phyloP scores from a whole-genome alignment of 1,140 invertebrate species.

The Drosophila miranda region DNA sequence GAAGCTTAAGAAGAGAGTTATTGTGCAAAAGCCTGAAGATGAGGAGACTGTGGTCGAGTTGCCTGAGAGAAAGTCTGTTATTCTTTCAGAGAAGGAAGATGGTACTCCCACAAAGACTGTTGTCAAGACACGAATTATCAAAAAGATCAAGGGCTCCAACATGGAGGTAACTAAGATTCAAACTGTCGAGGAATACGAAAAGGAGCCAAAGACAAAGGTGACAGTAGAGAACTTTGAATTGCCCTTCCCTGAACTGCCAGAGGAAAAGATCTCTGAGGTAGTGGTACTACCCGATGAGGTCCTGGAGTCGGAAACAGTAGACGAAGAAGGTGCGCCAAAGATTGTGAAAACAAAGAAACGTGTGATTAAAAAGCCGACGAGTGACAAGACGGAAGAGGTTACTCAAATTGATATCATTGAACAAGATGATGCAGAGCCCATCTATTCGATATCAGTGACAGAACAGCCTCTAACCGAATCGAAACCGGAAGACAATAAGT shows the following conservation, averaged over 20 bases:
- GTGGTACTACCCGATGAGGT: constrained; percentile 60
- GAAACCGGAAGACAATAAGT: constrained; percentile 24
- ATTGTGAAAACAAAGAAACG: constrained; percentile 47
- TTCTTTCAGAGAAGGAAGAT: constrained; percentile 75
- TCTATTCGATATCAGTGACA: constrained; percentile 53
- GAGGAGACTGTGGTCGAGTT: constrained; percentile 65
- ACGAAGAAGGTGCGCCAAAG: constrained; percentile 33
- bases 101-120: constrained; percentile 82
- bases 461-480: constrained; percentile 49
- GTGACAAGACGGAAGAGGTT: constrained; percentile 52
- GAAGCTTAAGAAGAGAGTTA: constrained; percentile 57
- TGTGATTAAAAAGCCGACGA: constrained; percentile 49
- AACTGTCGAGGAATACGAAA: constrained; percentile 82
- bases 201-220: constrained; percentile 78
- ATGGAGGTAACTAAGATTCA: constrained; percentile 82
- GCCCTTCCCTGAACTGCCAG: constrained; percentile 66
- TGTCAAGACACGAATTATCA: constrained; percentile 82
- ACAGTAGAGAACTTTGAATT: constrained; percentile 70
- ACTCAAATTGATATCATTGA: constrained; percentile 67
- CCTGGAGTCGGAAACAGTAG: constrained; percentile 39
- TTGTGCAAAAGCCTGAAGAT: constrained; percentile 64
- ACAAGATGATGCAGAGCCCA: constrained; percentile 58
- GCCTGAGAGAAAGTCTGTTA: constrained; percentile 70
- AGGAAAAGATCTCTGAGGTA: constrained; percentile 71
- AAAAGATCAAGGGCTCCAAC: constrained; percentile 78